These are phyloP conservation scores for Conopomorpha cramerella DNA, from an alignment of 1,140 invertebrate genomes.

Conservation along the genomic window DNA sequence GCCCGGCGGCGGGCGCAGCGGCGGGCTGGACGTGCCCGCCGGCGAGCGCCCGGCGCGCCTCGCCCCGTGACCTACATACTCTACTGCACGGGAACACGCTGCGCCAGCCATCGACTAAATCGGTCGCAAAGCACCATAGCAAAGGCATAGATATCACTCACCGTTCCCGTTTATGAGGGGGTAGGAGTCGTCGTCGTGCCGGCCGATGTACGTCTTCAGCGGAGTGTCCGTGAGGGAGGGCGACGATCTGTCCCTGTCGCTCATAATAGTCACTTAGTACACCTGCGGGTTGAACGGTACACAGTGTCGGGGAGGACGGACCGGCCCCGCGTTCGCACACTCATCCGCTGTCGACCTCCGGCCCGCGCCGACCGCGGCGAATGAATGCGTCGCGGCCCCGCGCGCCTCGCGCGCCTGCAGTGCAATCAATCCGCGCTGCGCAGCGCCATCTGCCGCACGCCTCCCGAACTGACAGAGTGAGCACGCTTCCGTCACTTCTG, in stretches of 20 bases:
- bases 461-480: too few relatives aligned
- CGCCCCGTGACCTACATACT: too few relatives aligned
- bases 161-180: constrained; percentile 74
- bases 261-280: constrained; percentile 64
- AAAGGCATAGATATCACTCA: constrained; percentile 51
- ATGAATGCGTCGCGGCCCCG: constrained; percentile 26
- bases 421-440: too few relatives aligned
- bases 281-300: constrained; percentile 35
- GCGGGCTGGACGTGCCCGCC: too few relatives aligned
- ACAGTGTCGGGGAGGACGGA: constrained; percentile 39
- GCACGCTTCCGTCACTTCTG: too few relatives aligned
- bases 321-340: constrained; percentile 42
- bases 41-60: too few relatives aligned
- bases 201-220: constrained; percentile 76
- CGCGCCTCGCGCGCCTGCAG: too few relatives aligned
- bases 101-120: not conserved
- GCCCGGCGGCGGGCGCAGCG: too few relatives aligned
- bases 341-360: constrained; percentile 47
- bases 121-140: constrained; percentile 2
- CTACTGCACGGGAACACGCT: not conserved
- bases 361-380: constrained; percentile 51
- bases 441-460: too few relatives aligned
- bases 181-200: constrained; percentile 75
- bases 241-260: constrained; percentile 78
- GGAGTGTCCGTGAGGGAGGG: constrained; percentile 78